A percentile compares a stretch with the other conserved stretches of the same genome.
Evolutionary conservation across 2,113 vertebrate genomes (phyloP).

Genomic region (Tautogolabrus adspersus): DNA sequence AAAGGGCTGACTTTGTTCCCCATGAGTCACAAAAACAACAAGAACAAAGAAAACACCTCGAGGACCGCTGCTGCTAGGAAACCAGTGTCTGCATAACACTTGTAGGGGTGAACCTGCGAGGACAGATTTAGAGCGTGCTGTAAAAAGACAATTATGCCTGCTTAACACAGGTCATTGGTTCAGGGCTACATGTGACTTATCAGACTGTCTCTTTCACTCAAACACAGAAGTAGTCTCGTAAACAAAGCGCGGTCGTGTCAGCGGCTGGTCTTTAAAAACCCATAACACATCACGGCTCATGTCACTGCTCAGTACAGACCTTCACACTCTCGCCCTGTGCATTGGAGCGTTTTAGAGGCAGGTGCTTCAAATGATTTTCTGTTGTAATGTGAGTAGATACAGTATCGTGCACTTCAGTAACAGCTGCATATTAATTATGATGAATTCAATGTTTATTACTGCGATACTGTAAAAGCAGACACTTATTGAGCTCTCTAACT

Average conservation of each 20-base stretch:
- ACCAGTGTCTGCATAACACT: constrained; percentile 47
- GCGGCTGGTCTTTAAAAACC: constrained; percentile 37
- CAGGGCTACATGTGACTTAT: constrained; percentile 72
- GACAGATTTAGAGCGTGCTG: constrained; percentile 73
- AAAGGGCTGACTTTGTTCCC: constrained; percentile 64
- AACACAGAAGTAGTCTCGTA: constrained; percentile 57
- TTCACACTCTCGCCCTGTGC: constrained; percentile 28
- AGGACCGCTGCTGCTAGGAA: constrained; percentile 82
- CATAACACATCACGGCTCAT: constrained; percentile 32
- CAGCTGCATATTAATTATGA: background rate
- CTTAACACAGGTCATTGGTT: constrained; percentile 82
- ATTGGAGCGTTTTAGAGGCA: constrained; percentile 32
- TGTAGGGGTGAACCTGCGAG: constrained; percentile 39
- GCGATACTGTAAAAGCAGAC: background rate
- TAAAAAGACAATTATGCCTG: constrained; percentile 82
- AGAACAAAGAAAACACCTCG: constrained; percentile 45
- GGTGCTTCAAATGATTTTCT: background rate
- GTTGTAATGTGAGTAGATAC: background rate
- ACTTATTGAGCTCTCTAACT: background rate
- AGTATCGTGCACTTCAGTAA: background rate
- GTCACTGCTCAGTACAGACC: constrained; percentile 36
- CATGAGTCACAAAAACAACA: constrained; percentile 54
- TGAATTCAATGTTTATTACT: background rate
- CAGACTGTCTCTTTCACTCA: constrained; percentile 59
- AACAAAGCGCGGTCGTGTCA: constrained; percentile 50